Evolutionary conservation across 2,888 invertebrate genomes (phyloP).

Genomic region (Ormyrus rosae): DNA sequence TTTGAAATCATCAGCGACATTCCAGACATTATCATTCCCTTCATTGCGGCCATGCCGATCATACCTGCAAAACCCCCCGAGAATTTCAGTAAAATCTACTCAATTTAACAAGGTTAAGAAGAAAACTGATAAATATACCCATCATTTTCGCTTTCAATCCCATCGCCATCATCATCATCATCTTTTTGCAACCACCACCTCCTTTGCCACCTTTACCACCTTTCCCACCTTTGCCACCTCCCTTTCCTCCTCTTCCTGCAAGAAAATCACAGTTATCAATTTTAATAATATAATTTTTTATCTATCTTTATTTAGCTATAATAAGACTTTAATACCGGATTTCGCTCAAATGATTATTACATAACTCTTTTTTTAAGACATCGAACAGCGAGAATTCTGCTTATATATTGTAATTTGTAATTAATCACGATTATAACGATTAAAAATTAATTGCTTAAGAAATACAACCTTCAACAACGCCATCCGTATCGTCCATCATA

Average conservation of each 20-base stretch:
- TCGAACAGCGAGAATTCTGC: too few species aligned
- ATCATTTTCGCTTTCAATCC: constrained; percentile 81
- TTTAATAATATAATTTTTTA: neutral
- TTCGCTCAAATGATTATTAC: too few species aligned
- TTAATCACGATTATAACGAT: too few species aligned
- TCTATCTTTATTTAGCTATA: too few species aligned
- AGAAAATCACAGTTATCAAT: constrained; percentile 29
- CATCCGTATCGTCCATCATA: constrained; percentile 69
- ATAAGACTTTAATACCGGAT: too few species aligned
- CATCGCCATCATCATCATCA: constrained; percentile 82
- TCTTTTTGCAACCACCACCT: constrained; percentile 78
- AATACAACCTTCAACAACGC: constrained; percentile 65
- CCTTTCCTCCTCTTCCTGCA: constrained; percentile 75
- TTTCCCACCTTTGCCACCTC: constrained; percentile 72
- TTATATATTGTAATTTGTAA: too few species aligned
- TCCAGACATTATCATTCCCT: constrained; percentile 81
- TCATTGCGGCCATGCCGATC: constrained; percentile 80
- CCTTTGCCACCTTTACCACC: constrained; percentile 67
- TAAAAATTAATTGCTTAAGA: too few species aligned
- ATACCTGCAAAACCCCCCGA: constrained; percentile 71
- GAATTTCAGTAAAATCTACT: constrained; percentile 64
- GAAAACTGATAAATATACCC: constrained; percentile 70
- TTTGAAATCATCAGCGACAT: constrained; percentile 81
- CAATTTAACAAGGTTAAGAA: neutral
- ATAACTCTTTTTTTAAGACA: too few species aligned